Evolutionary conservation across 2,888 invertebrate species (phyloP), one percentile per base, ranked within the genome.

Genomic region (Yponomeuta sedellus): DNA sequence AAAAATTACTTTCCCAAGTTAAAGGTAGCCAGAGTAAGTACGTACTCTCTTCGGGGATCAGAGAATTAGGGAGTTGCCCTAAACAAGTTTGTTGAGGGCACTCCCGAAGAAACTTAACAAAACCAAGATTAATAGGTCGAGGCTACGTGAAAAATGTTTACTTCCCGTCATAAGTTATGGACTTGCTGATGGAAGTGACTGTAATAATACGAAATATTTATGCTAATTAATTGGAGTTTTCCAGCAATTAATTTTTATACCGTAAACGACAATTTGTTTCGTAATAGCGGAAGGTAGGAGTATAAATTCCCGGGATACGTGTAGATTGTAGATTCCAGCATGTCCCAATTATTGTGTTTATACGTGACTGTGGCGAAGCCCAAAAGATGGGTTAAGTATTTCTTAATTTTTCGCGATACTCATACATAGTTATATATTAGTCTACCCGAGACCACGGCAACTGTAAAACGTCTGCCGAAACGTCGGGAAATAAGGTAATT

Each of bases 81-180:
- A 25, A 56, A 22, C 64, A 64, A 64, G 64, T 64, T 64, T 44
- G 44, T 44, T n/a, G n/a, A 62, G 25, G 62, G 20, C n/a, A 59
- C 44, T 61, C 66, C 44, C 59, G 66, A 28, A 65, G 65, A 34
- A 66, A 61, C 39, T 56, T 62, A 28, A 62, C 62, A 39, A 62
- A 62, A 34, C 62, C 62, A 62, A 62, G 64, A 52, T 64, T 44
- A 52, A 64, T 22, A 44, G 52, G 52, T 44, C 64, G 22, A 64
- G 20, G 12, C 44, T 12, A 52, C 44, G 44, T 52, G 44, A 52
- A 52, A 52, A 52, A 52, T 52, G 44, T 52, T 52, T 52, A 52
- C 44, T 16, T 52, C 44, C 44, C 44, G 3, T 52, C 44, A 52
- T 52, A 52, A 52, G 16, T 52, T 22, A 20, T 61, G 19, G 22